A percentile compares a stretch with the other conserved stretches of the same genome.
Evolutionary conservation across 1,140 invertebrate genomes (phyloP).

Genomic region (Neomicropteryx cornuta): DNA sequence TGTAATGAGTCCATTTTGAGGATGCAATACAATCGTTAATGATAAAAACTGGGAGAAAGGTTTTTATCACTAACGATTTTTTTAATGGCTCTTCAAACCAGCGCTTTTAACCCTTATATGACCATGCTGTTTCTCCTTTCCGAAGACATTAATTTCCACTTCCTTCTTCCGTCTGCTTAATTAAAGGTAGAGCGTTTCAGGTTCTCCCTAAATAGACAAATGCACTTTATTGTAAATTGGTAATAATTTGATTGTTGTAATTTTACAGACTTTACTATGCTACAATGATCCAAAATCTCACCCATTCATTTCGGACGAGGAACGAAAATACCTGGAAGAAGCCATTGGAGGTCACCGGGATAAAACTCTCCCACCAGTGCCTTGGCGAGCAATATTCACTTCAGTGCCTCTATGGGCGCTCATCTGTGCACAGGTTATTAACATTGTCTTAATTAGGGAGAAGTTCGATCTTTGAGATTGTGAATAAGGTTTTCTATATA

Average conservation of each 20-base stretch:
- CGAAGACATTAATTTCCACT: too few relatives aligned
- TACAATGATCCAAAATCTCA: conserved; percentile 70
- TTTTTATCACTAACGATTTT: too few relatives aligned
- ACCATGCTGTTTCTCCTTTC: too few relatives aligned
- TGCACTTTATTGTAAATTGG: too few relatives aligned
- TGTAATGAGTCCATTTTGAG: too few relatives aligned
- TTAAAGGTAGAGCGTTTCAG: too few relatives aligned
- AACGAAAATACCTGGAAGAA: conserved; percentile 61
- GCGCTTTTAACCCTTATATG: too few relatives aligned
- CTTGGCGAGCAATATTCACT: conserved; percentile 53
- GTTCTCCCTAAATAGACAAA: too few relatives aligned
- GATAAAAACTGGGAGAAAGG: too few relatives aligned
- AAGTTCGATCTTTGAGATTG: neutral
- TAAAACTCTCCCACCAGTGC: conserved; percentile 44
- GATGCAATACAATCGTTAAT: too few relatives aligned
- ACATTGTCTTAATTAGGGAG: neutral
- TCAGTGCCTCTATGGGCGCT: conserved; percentile 57
- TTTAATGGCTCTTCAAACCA: too few relatives aligned
- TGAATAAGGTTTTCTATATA: neutral
- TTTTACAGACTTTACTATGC: conserved; percentile 46
- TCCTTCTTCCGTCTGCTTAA: too few relatives aligned
- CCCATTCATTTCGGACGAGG: conserved; percentile 71
- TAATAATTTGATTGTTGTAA: conserved; percentile 1
- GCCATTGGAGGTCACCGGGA: conserved; percentile 45
- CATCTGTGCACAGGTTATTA: conserved; percentile 41